Evolutionary conservation across 53 echinoderm and acorn worm species (phyloP).

Genomic region (Paracentrotus lividus): DNA sequence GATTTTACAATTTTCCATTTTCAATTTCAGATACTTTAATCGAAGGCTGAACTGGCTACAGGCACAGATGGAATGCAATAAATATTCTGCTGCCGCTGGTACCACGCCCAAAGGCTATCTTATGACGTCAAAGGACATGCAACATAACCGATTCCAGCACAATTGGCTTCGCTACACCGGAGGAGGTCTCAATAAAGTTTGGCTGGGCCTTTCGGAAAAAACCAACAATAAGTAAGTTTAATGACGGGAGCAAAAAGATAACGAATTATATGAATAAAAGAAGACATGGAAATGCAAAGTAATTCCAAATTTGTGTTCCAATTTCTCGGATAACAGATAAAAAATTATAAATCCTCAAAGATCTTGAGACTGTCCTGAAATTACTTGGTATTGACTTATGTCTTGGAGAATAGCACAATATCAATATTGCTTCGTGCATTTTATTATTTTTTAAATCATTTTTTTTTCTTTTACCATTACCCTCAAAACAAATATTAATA

Average conservation of each 20-base stretch:
- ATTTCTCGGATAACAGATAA: no score
- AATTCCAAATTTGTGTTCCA: no score
- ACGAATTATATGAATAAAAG: no score
- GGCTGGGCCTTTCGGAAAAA: constrained; percentile 61
- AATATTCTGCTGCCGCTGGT: constrained; percentile 24
- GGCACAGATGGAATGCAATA: constrained; percentile 30
- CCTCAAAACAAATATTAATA: no score
- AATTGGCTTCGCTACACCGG: constrained; percentile 58
- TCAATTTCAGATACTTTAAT: constrained; percentile 41
- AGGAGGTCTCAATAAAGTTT: constrained; percentile 53
- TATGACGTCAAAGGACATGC: constrained; percentile 55
- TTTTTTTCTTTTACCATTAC: no score
- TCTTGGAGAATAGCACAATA: no score
- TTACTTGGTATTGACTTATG: no score
- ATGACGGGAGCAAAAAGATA: neutral
- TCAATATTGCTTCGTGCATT: no score
- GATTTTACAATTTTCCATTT: neutral
- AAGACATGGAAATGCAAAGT: no score
- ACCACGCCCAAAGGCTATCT: constrained; percentile 44
- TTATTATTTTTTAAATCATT: no score
- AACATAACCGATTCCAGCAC: constrained; percentile 61
- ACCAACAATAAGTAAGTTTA: constrained; percentile 60
- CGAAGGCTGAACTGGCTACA: constrained; percentile 3
- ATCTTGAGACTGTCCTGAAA: no score
- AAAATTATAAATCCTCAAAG: no score